phyloP scores from a whole-genome alignment of 2,113 vertebrate species.

The Anoura caudifer region DNA sequence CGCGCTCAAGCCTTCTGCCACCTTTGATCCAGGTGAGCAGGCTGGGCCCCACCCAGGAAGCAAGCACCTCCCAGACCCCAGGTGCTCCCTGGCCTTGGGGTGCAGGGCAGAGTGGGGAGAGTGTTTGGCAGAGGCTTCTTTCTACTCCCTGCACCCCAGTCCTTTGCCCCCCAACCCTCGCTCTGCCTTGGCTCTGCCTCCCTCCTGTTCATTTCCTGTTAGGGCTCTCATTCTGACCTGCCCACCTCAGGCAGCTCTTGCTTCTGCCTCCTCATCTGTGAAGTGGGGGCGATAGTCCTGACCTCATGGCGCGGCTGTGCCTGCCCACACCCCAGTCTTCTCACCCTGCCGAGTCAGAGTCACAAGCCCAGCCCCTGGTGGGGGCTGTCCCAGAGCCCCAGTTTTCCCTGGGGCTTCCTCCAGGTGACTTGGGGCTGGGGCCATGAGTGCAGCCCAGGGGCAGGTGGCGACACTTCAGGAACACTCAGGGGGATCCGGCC shows the following conservation, averaged over 20 bases:
- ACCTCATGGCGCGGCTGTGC: no score
- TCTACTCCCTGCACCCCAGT: not conserved
- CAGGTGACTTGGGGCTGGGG: not conserved
- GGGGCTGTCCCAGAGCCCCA: not conserved
- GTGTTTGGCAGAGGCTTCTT: not conserved
- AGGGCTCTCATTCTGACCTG: not conserved
- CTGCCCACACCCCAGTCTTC: not conserved
- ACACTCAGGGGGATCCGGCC: not conserved
- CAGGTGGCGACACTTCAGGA: not conserved
- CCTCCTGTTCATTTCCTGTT: not conserved
- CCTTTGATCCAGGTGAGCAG: conserved; percentile 90
- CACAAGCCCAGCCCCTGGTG: not conserved
- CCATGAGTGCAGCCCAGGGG: not conserved
- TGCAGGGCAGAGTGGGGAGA: not conserved
- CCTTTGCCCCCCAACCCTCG: not conserved
- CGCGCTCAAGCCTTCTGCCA: conserved; percentile 91
- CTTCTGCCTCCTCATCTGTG: not conserved
- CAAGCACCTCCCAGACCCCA: not conserved
- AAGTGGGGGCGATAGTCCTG: not conserved
- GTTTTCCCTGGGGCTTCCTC: not conserved
- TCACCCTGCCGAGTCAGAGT: fast-evolving
- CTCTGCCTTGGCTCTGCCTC: not conserved
- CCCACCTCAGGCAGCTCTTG: not conserved
- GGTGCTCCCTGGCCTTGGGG: not conserved
- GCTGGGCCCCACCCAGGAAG: conserved; percentile 12